Evolutionary conservation across 2,888 invertebrate genomes (phyloP), one percentile per base, ranked within the genome.

Genomic region (Tethea ocularis): DNA sequence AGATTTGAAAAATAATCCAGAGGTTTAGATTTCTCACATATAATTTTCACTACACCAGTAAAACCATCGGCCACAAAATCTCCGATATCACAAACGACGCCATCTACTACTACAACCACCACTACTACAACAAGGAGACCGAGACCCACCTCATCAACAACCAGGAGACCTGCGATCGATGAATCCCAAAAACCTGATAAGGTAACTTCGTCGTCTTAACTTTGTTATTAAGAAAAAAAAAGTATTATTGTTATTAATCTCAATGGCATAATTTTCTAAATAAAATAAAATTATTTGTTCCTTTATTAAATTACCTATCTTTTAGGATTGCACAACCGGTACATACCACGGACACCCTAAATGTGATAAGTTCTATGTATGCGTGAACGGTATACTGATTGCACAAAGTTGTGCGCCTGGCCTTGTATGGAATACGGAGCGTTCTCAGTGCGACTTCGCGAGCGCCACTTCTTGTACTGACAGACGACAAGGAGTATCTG

Each of bases 301-400:
- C 33, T 33, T 20, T 33, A 36, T 20, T n/a, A 20, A 46, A 46
- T 53, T 6, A 17, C 17, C 13, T 29, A 46, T 46, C 24, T 65
- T 64, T 1, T 68, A 93, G 93, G 81, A 79, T 4, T 97, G 97
- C 78, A 87, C 88, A n/a, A 94, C 95, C 38, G 97, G 97, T 0
- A 94, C 95, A 10, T 97, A 97, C 82, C 96, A 96, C 76, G 91
- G 96, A 0, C 96, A 96, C 74, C 94, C 95, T 0, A 94, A 95
- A 56, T 97, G 97, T 75, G 95, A 95, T 58, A 95, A 94, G 72
- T 97, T 96, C 84, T 95, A 95, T 74, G 95, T 97, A 22, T 97
- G 97, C 79, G 96, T 96, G 11, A 96, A 97, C 82, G 95, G 95
- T 0, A 86, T 94, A n/a, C 86, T 96, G 57, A 93, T 96, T 2